Evolutionary conservation across 1,140 invertebrate genomes (phyloP).

Genomic region (Macrotrachela quadricornifera): DNA sequence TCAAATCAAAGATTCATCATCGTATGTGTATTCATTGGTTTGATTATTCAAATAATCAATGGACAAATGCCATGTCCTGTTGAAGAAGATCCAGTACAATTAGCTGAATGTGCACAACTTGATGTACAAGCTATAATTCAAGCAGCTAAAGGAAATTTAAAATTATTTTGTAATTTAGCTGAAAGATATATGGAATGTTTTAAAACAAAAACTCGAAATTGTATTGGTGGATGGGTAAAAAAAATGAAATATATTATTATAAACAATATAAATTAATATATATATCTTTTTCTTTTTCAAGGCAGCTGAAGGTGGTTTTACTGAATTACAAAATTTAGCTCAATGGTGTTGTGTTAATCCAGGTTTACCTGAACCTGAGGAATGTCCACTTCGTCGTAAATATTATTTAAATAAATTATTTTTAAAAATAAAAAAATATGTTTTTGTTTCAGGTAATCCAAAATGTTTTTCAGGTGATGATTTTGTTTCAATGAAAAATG

Average conservation of each 20-base stretch:
- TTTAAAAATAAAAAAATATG: no score
- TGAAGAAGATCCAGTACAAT: constrained; percentile 6
- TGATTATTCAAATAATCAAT: no score
- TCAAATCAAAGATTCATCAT: no score
- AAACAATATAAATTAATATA: no score
- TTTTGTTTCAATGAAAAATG: no score
- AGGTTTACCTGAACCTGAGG: no score
- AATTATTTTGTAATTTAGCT: constrained; percentile 5
- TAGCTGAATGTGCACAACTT: constrained; percentile 5
- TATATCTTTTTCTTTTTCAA: no score
- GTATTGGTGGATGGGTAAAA: constrained; percentile 6
- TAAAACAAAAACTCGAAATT: constrained; percentile 4
- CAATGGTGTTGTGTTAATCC: neutral
- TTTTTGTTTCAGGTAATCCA: no score
- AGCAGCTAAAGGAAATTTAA: constrained; percentile 3
- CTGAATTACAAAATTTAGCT: constrained; percentile 6
- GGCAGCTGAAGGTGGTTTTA: constrained; percentile 5
- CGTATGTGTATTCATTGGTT: no score
- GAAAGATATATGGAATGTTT: constrained; percentile 7
- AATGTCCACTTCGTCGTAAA: neutral
- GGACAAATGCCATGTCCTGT: neutral
- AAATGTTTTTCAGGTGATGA: no score
- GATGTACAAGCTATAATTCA: constrained; percentile 6
- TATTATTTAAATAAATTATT: neutral
- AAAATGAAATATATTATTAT: no score